These are phyloP conservation scores for Brachymystax lenok DNA, from an alignment of 2,797 vertebrate species.

Conservation along the genomic window DNA sequence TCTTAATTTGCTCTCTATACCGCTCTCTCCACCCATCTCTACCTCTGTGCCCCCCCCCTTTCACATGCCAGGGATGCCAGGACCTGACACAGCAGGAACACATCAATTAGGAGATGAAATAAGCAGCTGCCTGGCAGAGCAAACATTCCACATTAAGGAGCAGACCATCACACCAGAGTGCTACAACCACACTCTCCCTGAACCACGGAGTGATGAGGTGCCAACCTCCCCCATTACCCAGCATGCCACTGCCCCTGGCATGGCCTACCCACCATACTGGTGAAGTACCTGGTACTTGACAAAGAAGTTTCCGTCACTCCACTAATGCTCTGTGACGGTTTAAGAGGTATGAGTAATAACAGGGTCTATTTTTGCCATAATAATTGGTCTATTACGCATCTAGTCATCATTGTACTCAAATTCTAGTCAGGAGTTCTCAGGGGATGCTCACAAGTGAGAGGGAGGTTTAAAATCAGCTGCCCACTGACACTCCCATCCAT, in stretches of 20 bases:
- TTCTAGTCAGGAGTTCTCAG: not conserved
- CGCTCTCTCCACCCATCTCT: not conserved
- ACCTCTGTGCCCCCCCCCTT: not conserved
- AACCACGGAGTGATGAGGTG: not conserved
- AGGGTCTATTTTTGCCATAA: not conserved
- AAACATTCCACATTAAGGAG: slow-evolving; percentile 28
- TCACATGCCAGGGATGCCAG: not conserved
- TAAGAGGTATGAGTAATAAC: not conserved
- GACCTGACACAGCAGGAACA: slow-evolving; percentile 16
- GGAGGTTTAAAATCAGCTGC: not conserved
- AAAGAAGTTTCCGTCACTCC: not conserved
- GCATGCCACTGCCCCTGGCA: not conserved
- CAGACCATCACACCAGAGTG: slow-evolving; percentile 15
- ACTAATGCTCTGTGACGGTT: not conserved
- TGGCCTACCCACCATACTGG: not conserved
- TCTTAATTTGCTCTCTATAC: not conserved
- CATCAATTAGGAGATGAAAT: slow-evolving; percentile 14
- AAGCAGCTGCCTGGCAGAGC: slow-evolving; percentile 12
- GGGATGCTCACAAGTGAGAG: not conserved
- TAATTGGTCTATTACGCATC: not conserved
- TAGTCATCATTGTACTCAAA: not conserved
- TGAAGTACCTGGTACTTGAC: not conserved
- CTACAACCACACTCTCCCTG: slow-evolving; percentile 13
- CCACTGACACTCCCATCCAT: not conserved
- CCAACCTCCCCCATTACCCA: slow-evolving; percentile 17